These are phyloP conservation scores for Odontamblyopus rebecca DNA, from an alignment of 2,797 vertebrate genomes.

Conservation along the genomic window DNA sequence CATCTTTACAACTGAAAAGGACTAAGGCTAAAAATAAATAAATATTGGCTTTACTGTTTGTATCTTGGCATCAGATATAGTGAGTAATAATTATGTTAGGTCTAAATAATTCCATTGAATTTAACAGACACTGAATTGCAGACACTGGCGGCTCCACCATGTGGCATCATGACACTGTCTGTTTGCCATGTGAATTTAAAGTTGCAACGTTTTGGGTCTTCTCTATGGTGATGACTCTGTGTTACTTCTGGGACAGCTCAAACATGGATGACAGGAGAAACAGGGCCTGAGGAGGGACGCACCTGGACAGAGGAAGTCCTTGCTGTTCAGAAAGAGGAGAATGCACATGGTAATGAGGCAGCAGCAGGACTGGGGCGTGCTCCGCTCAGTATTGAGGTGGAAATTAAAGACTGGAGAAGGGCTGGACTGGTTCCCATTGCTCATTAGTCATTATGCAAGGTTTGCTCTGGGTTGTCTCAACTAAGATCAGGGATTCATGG, in stretches of 20 bases:
- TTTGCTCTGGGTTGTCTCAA: conserved; percentile 65
- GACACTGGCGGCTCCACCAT: conserved; percentile 13
- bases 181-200: conserved; percentile 40
- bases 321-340: conserved; percentile 66
- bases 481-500: conserved; percentile 57
- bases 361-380: conserved; percentile 59
- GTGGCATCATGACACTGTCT: conserved; percentile 38
- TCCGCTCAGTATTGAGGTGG: conserved; percentile 71
- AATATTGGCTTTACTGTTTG: too few species aligned
- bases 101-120: too few species aligned
- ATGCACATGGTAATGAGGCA: conserved; percentile 73
- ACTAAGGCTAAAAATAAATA: too few species aligned
- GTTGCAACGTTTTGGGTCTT: conserved; percentile 42
- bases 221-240: conserved; percentile 58
- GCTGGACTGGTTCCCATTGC: conserved; percentile 72
- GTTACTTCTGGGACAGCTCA: conserved; percentile 48
- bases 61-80: too few species aligned
- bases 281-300: conserved; percentile 48
- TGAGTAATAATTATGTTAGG: too few species aligned
- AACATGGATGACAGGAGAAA: conserved; percentile 55
- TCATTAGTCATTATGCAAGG: conserved; percentile 75
- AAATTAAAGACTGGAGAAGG: conserved; percentile 69
- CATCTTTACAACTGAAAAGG: too few species aligned
- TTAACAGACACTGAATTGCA: neutral
- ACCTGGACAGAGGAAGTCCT: conserved; percentile 70